Evolutionary conservation across 2,888 invertebrate species (phyloP).

Genomic region (Tridacna gigas): DNA sequence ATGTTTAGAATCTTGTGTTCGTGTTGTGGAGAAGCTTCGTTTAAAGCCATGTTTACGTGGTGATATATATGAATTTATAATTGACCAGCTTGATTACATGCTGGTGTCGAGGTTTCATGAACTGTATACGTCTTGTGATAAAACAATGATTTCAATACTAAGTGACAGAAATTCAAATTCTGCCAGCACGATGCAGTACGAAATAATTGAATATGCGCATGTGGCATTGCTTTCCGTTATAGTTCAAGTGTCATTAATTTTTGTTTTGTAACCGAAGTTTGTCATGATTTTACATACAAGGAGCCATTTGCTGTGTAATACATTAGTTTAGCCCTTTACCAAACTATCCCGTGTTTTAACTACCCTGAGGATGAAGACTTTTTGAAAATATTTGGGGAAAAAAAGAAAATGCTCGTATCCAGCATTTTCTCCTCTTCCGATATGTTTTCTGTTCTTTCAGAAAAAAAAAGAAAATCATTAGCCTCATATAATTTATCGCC

Average conservation of each 20-base stretch:
- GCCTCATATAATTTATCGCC: not conserved
- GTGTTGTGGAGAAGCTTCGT: not conserved
- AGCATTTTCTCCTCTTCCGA: no score
- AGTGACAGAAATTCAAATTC: not conserved
- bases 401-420: no score
- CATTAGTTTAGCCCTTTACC: no score
- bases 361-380: no score
- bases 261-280: not conserved
- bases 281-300: not conserved
- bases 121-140: conserved; percentile 28
- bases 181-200: not conserved
- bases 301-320: no score
- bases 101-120: conserved; percentile 5
- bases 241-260: not conserved
- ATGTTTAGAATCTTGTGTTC: conserved; percentile 15
- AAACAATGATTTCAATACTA: not conserved
- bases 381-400: no score
- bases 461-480: not conserved
- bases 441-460: no score
- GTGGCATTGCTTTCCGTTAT: not conserved
- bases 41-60: conserved; percentile 20
- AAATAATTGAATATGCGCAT: not conserved
- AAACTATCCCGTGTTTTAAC: no score
- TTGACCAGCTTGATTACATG: conserved; percentile 8
- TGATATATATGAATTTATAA: conserved; percentile 22